Evolutionary conservation across 2,888 invertebrate genomes (phyloP).

Genomic region (Dynastes grantii): DNA sequence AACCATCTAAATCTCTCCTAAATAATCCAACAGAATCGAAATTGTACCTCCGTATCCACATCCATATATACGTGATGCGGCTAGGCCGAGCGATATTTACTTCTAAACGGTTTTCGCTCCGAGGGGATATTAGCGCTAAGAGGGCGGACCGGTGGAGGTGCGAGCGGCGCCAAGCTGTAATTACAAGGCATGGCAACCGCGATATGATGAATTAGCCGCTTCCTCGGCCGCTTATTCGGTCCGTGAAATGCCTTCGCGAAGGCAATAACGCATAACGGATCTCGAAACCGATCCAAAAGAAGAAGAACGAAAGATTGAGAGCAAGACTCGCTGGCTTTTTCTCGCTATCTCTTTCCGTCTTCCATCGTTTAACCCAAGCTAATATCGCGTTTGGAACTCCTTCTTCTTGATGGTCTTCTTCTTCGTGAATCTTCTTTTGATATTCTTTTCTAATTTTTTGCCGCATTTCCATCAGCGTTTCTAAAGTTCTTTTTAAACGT

Average conservation of each 20-base stretch:
- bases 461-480: conserved; percentile 8
- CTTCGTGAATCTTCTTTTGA: background rate
- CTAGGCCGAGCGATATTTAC: conserved; percentile 26
- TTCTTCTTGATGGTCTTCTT: background rate
- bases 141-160: conserved; percentile 52
- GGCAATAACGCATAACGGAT: conserved; percentile 57
- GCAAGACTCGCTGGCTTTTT: conserved; percentile 25
- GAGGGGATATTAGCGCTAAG: conserved; percentile 52
- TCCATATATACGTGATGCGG: background rate
- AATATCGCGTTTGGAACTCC: conserved; percentile 14
- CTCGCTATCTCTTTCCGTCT: background rate
- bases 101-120: conserved; percentile 53
- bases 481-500: conserved; percentile 15
- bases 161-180: conserved; percentile 67
- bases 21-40: too few relatives aligned
- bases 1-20: too few relatives aligned
- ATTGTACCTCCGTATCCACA: too few relatives aligned
- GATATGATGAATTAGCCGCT: conserved; percentile 70
- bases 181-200: conserved; percentile 68
- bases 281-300: conserved; percentile 37
- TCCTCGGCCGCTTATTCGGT: conserved; percentile 57
- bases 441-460: conserved; percentile 16
- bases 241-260: conserved; percentile 56
- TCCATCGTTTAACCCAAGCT: background rate
- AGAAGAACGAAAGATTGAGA: conserved; percentile 15